Base-by-base conservation (phyloP, 1,140 invertebrate species). In the Diorhabda sublineata region DNA sequence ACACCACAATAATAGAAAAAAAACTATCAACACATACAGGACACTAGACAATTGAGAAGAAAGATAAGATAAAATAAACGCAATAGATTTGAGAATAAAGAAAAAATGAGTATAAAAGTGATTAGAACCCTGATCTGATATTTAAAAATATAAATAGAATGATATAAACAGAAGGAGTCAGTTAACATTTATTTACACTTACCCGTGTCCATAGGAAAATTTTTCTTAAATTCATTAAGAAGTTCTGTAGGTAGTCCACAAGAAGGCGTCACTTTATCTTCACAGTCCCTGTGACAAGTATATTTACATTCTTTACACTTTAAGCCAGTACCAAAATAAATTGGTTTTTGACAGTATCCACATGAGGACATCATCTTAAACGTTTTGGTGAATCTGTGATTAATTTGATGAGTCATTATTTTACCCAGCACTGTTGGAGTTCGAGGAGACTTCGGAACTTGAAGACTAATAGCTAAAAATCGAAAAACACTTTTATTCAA, bases 251-350 rank as follows among this genome's bases (percentile, higher is more conserved):
- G 93, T 73, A 98, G 83, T 52, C 94, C 93, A 83, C 96, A 98
- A 45, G 93, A 95, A 2, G 94, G 92, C 73, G 93, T 92, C 71
- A 96, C 95, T 85, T 94, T 95, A 42, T 87, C 87, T 76, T 93
- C 92, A 82, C 96, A 98, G 77, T 97, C 93, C 77, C 90, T 87
- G 80, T 79, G 85, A 83, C 95, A 98, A 76, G 94, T 94, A 83
- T 94, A 98, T 84, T 97, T 97, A 87, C 96, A 98, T 80, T 97
- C 93, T 81, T 91, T 96, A 82, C 96, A 98, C 81, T 94, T 96
- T 63, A 94, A 86, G 59, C 90, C 88, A 5, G 86, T 86, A 42
- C 91, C 93, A 78, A 94, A 90, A 77, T 95, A 91, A 85, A 98
- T 95, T 81, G 93, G 93, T 79, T 95, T 95, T 69, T 92, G 89